These are phyloP conservation scores for Phaonia tiefii DNA, from an alignment of 2,888 invertebrate species.

Conservation along the genomic window DNA sequence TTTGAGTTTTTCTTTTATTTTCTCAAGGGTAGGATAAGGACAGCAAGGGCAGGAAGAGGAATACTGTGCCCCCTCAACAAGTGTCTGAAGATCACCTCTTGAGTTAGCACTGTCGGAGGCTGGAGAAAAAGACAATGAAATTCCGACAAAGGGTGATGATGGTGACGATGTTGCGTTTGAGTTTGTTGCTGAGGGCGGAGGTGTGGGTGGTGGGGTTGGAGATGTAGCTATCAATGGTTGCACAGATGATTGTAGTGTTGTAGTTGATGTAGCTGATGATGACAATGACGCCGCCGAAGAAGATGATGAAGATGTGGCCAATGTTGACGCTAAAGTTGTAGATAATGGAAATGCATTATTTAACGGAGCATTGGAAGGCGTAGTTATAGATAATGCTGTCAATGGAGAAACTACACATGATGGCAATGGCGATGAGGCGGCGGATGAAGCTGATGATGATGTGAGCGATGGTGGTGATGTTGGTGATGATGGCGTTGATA, in stretches of 20 bases:
- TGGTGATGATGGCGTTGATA: slow-evolving; percentile 20
- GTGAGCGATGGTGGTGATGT: slow-evolving; percentile 20
- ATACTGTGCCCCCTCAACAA: slow-evolving; percentile 25
- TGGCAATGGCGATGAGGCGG: slow-evolving; percentile 4
- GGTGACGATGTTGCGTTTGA: slow-evolving; percentile 58
- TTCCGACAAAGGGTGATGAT: slow-evolving; percentile 58
- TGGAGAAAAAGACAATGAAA: slow-evolving; percentile 58
- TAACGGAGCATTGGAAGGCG: slow-evolving; percentile 8
- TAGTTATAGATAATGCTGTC: slow-evolving; percentile 6
- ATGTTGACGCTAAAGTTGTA: background rate
- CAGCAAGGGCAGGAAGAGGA: slow-evolving; percentile 38
- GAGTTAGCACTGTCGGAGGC: slow-evolving; percentile 52
- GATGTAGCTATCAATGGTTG: slow-evolving; percentile 34
- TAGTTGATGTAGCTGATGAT: slow-evolving; percentile 37
- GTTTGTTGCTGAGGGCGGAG: slow-evolving; percentile 54
- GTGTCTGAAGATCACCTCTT: slow-evolving; percentile 54
- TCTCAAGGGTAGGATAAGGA: slow-evolving; percentile 59
- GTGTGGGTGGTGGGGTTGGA: slow-evolving; percentile 63
- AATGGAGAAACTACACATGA: slow-evolving; percentile 4
- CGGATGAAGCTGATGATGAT: slow-evolving; percentile 28
- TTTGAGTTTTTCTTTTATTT: slow-evolving; percentile 62
- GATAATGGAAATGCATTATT: slow-evolving; percentile 26
- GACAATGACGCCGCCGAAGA: background rate
- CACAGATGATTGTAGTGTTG: slow-evolving; percentile 30
- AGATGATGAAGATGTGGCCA: background rate